Conservation (phyloP, 2,888 invertebrate genomes). For the Parascotia fuliginaria region DNA sequence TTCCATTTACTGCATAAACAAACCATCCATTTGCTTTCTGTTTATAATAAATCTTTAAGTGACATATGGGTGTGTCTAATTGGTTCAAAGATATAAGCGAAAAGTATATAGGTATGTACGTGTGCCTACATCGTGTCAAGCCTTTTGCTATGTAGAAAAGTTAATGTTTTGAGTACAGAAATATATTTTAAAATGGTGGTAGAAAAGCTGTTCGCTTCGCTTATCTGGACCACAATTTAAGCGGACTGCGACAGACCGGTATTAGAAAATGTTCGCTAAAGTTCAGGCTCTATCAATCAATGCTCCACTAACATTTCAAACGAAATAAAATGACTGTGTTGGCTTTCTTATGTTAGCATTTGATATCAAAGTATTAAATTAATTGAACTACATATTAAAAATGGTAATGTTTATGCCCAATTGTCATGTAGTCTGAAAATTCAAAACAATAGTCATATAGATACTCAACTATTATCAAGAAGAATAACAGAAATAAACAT, state of each 20-base stretch:
- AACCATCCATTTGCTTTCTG: slow-evolving; percentile 34
- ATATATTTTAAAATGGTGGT: slow-evolving; percentile 1
- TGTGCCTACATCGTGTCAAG: neutral
- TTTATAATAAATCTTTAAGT: slow-evolving; percentile 40
- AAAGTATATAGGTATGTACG: slow-evolving; percentile 16
- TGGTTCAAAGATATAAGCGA: slow-evolving; percentile 28
- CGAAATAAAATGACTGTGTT: slow-evolving; percentile 3
- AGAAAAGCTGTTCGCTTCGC: neutral
- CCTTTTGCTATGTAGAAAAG: neutral
- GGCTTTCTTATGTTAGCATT: neutral
- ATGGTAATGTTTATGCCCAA: too few relatives aligned
- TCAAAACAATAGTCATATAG: too few relatives aligned
- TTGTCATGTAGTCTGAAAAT: too few relatives aligned
- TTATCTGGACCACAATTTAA: slow-evolving; percentile 2
- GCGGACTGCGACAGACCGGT: slow-evolving; percentile 3
- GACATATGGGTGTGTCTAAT: slow-evolving; percentile 44
- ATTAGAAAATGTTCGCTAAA: slow-evolving; percentile 8
- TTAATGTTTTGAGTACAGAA: neutral
- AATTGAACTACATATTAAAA: neutral
- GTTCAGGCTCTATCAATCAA: slow-evolving; percentile 22
- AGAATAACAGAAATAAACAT: too few relatives aligned
- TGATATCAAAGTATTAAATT: neutral
- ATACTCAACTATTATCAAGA: too few relatives aligned
- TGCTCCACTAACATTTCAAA: neutral
- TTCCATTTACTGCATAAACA: slow-evolving; percentile 35